These are phyloP conservation scores for Oscheius sp. DNA, from an alignment of 1,140 invertebrate genomes.

Conservation along the genomic window DNA sequence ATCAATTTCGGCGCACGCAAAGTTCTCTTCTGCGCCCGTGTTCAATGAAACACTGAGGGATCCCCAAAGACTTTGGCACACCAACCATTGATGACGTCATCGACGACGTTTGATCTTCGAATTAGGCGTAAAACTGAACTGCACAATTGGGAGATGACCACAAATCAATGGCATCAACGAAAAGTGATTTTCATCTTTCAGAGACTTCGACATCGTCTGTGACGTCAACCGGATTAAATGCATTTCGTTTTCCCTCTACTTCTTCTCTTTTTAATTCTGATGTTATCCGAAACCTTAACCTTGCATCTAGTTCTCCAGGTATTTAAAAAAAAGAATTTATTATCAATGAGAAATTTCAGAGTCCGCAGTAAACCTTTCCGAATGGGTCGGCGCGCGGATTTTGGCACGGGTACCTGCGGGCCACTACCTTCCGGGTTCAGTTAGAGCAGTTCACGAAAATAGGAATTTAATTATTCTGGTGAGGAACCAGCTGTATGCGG, in stretches of 20 bases:
- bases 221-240: slow-evolving; percentile 1
- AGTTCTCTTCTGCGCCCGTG: no score
- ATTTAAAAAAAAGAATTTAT: background rate
- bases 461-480: slow-evolving; percentile 30
- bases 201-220: slow-evolving; percentile 17
- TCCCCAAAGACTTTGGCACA: no score
- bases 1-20: no score
- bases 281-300: slow-evolving; percentile 29
- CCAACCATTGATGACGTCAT: no score
- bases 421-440: slow-evolving; percentile 28
- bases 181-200: slow-evolving; percentile 12
- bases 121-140: no score
- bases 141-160: no score
- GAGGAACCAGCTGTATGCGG: background rate
- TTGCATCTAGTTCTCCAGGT: slow-evolving; percentile 2
- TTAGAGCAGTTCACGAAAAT: slow-evolving; percentile 25
- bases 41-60: background rate
- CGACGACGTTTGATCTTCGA: no score
- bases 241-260: slow-evolving; percentile 27
- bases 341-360: background rate
- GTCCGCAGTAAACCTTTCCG: background rate
- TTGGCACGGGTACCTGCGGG: slow-evolving; percentile 29
- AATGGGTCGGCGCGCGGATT: slow-evolving; percentile 34
- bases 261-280: slow-evolving; percentile 32
- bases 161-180: no score